A percentile compares a stretch with the other conserved stretches of the same genome.
These are phyloP conservation scores for Uropetala carovei DNA, from an alignment of 2,888 invertebrate species.

Conservation along the genomic window DNA sequence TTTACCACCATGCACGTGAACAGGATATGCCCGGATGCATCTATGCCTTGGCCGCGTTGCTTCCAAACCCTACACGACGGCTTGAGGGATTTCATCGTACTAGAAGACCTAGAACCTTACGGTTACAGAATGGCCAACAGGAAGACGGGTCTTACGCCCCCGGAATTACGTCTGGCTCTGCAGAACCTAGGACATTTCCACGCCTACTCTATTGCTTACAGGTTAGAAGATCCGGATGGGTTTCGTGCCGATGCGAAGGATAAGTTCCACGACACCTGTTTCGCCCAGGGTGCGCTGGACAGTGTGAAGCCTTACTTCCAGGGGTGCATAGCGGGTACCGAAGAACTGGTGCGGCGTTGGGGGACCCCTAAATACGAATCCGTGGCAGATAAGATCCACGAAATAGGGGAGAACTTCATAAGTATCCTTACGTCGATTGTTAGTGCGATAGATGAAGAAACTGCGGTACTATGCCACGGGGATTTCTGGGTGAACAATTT, in stretches of 20 bases:
- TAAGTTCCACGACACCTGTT: not conserved
- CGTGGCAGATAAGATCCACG: not conserved
- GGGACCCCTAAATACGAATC: not conserved
- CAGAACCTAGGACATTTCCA: not conserved
- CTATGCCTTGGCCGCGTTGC: not conserved
- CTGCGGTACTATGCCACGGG: not conserved
- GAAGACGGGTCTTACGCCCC: not conserved
- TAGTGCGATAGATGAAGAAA: not conserved
- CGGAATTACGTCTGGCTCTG: not conserved
- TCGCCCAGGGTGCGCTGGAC: not conserved
- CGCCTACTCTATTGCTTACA: not conserved
- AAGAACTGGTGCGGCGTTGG: not conserved
- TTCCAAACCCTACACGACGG: not conserved
- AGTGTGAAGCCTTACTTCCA: not conserved
- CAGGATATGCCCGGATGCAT: not conserved
- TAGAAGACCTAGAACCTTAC: not conserved
- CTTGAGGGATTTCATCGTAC: not conserved
- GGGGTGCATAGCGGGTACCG: not conserved
- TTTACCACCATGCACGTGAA: not conserved
- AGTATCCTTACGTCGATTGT: not conserved
- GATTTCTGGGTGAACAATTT: slow-evolving; percentile 47
- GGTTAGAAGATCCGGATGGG: not conserved
- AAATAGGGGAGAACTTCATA: not conserved
- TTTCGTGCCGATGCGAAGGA: not conserved
- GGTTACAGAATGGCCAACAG: not conserved